A percentile compares a stretch with the other conserved stretches of the same genome.
phyloP scores from a whole-genome alignment of 2,113 vertebrate species.

The Columba janthina region DNA sequence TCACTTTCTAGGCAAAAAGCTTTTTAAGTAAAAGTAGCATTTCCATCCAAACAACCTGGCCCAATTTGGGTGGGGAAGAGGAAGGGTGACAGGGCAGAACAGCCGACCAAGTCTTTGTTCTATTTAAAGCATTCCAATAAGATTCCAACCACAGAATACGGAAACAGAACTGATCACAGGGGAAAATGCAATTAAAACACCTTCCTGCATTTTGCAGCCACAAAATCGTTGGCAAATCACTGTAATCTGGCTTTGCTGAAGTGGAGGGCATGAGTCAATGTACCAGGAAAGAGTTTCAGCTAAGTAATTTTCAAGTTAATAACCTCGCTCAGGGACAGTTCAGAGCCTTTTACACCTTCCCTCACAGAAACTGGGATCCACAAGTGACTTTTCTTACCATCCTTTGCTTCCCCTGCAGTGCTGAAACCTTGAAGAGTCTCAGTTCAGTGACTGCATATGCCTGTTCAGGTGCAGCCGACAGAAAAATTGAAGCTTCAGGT shows the following conservation, averaged over 20 bases:
- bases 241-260: slow-evolving; percentile 45
- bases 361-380: neutral
- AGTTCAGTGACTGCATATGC: neutral
- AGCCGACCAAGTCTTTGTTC: neutral
- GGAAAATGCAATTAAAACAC: slow-evolving; percentile 63
- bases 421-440: neutral
- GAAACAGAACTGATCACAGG: slow-evolving; percentile 29
- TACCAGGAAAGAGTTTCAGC: slow-evolving; percentile 27
- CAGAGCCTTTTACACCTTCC: neutral
- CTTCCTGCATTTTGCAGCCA: slow-evolving; percentile 44
- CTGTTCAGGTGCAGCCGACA: neutral
- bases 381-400: neutral
- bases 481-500: neutral
- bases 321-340: neutral
- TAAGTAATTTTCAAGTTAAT: slow-evolving; percentile 33
- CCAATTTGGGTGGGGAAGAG: neutral
- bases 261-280: slow-evolving; percentile 29
- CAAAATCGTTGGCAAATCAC: slow-evolving; percentile 46
- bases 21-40: neutral
- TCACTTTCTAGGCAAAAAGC: neutral
- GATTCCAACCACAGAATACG: slow-evolving; percentile 6
- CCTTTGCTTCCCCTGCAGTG: neutral
- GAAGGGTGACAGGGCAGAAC: neutral
- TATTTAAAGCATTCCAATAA: slow-evolving; percentile 34
- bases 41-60: slow-evolving; percentile 5